Percentiles rank a stretch among this genome's conserved stretches.
phyloP scores from a whole-genome alignment of 2,888 invertebrate species.

The Leucophenga maculata region DNA sequence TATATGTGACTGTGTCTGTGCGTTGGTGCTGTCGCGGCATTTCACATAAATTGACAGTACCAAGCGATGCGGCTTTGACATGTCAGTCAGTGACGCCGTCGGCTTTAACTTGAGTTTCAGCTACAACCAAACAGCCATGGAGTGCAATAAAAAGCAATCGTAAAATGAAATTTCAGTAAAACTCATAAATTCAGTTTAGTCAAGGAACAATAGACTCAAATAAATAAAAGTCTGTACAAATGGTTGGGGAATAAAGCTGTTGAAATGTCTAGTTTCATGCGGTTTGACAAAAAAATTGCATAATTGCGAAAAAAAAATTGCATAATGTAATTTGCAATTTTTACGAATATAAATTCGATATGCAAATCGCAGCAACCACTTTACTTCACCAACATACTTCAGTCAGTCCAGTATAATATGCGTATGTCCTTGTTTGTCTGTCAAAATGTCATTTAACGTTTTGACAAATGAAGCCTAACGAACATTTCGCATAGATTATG shows the following conservation, averaged over 20 bases:
- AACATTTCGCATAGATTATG: not conserved
- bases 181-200: not conserved
- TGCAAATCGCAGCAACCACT: not conserved
- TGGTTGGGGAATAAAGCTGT: not conserved
- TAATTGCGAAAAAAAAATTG: not conserved
- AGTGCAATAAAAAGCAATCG: conserved; percentile 42
- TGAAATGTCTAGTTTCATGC: not conserved
- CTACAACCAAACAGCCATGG: not conserved
- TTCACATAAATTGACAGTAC: conserved; percentile 56
- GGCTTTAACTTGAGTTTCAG: not conserved
- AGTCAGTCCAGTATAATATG: too few relatives aligned
- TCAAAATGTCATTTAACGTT: too few relatives aligned
- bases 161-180: conserved; percentile 56
- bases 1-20: not conserved
- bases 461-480: conserved; percentile 21
- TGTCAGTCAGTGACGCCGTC: conserved; percentile 9
- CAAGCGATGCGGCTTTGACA: conserved; percentile 51
- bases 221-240: too few relatives aligned
- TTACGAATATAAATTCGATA: not conserved
- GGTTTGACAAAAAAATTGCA: conserved; percentile 6
- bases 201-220: too few relatives aligned
- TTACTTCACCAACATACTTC: not conserved
- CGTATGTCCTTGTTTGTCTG: too few relatives aligned
- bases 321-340: conserved; percentile 13
- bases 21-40: conserved; percentile 41